Conservation (phyloP, 2,113 vertebrate genomes). For the Oncorhynchus clarkii region DNA sequence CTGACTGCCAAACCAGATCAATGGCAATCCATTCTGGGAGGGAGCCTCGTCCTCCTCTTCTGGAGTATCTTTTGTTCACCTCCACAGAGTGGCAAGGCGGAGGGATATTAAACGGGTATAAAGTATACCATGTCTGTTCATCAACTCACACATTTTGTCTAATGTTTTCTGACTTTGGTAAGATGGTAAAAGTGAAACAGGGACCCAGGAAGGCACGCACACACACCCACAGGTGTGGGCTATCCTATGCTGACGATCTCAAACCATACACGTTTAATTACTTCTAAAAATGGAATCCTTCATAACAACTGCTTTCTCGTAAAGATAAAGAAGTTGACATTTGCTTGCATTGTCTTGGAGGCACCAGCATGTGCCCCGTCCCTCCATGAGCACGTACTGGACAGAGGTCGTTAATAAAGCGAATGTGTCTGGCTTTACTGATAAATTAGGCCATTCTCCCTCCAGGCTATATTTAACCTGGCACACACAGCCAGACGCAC, state of each 20-base stretch:
- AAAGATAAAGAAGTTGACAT: not conserved
- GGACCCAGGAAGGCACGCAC: not conserved
- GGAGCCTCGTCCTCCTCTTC: not conserved
- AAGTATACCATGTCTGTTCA: not conserved
- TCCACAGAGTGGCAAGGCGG: not conserved
- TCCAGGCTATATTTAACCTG: constrained; percentile 49
- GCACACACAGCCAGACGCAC: constrained; percentile 9
- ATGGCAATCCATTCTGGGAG: not conserved
- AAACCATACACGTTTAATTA: not conserved
- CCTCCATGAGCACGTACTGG: not conserved
- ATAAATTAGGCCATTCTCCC: constrained; percentile 25
- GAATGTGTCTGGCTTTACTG: constrained; percentile 4
- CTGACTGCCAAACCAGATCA: not conserved
- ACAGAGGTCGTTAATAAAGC: not conserved
- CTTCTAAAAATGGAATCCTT: not conserved
- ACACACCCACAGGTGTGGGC: not conserved
- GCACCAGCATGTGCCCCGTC: no score
- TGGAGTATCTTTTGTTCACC: not conserved
- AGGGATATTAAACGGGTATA: not conserved
- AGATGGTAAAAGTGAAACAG: no score
- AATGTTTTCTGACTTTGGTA: no score
- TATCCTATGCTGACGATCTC: no score
- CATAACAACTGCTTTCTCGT: not conserved
- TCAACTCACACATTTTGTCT: no score
- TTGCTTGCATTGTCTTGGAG: not conserved